Evolutionary conservation across 2,113 vertebrate genomes (phyloP).

Genomic region (Leucoraja erinaceus): DNA sequence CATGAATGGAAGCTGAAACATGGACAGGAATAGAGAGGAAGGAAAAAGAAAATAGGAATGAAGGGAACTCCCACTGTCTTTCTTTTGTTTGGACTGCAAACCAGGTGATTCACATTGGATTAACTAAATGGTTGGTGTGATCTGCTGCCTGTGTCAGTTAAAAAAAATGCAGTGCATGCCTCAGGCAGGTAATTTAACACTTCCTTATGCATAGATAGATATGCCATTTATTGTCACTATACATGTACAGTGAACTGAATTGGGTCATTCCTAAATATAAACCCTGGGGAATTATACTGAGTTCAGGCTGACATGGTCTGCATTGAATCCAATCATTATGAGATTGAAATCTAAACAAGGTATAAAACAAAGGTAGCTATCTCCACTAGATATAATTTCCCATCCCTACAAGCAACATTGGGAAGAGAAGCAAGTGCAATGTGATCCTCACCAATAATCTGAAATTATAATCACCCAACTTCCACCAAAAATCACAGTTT

Average conservation of each 20-base stretch:
- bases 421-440: background rate
- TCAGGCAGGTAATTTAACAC: conserved; percentile 27
- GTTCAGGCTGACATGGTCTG: background rate
- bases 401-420: background rate
- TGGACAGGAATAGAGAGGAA: background rate
- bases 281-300: conserved; percentile 16
- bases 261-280: background rate
- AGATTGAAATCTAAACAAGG: background rate
- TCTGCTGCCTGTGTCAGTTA: background rate
- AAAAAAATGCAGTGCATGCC: conserved; percentile 19
- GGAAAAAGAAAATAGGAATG: background rate
- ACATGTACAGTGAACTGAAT: conserved; percentile 19
- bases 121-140: background rate
- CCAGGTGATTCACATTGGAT: conserved; percentile 15
- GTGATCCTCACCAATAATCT: background rate
- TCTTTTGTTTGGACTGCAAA: conserved; percentile 7
- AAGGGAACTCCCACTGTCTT: background rate
- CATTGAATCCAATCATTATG: conserved; percentile 4
- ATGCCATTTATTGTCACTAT: too few relatives aligned
- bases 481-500: background rate
- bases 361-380: conserved; percentile 16
- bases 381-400: background rate
- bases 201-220: background rate
- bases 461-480: background rate
- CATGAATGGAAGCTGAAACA: background rate